Conservation (phyloP, 2,797 vertebrate species). For the Anas flavirostris region DNA sequence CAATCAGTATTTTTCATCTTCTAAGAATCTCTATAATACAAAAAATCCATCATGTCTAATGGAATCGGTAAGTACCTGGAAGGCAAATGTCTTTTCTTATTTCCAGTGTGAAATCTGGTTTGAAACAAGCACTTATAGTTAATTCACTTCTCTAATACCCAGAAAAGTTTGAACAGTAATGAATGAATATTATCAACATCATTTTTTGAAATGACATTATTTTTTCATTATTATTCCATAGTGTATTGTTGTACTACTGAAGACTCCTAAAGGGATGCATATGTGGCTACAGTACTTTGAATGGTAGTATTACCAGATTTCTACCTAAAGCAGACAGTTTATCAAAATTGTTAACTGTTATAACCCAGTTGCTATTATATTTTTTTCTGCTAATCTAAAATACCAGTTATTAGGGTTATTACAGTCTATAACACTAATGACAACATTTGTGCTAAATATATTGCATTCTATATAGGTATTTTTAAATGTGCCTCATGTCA, state of each 20-base stretch:
- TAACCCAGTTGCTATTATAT: background rate
- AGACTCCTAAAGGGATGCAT: background rate
- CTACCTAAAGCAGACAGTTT: background rate
- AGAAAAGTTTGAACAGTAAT: slow-evolving; percentile 52
- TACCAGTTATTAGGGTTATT: background rate
- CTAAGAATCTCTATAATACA: slow-evolving; percentile 76
- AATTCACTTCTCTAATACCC: slow-evolving; percentile 48
- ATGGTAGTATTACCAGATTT: background rate
- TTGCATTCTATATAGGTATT: background rate
- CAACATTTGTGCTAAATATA: background rate
- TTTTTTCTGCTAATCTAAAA: background rate
- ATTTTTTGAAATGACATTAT: background rate
- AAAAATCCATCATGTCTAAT: slow-evolving; percentile 77
- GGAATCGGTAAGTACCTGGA: slow-evolving; percentile 77
- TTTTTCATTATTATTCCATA: slow-evolving; percentile 27
- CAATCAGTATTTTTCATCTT: slow-evolving; percentile 79
- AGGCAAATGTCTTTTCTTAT: slow-evolving; percentile 75
- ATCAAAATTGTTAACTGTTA: background rate
- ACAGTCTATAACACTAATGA: background rate
- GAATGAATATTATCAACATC: background rate
- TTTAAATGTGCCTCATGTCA: background rate
- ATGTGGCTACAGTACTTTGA: background rate
- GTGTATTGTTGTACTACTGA: background rate
- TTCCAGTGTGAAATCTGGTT: slow-evolving; percentile 66
- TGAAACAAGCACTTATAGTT: slow-evolving; percentile 68